Base-by-base conservation (phyloP, 2,113 vertebrate genomes). In the Collichthys lucidus region DNA sequence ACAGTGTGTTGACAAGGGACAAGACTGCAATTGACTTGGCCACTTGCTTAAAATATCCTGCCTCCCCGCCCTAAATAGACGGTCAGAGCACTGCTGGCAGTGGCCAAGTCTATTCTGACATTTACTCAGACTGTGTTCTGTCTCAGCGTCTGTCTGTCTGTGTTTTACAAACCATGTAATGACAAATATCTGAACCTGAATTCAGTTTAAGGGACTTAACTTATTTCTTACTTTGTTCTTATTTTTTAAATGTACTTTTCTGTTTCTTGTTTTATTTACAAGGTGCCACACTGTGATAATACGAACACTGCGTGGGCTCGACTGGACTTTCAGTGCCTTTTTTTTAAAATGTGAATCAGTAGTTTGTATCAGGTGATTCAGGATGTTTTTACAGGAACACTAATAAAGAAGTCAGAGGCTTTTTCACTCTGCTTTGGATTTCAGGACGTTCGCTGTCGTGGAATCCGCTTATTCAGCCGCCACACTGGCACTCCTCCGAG, bases 261-360 rank as follows among this genome's bases (percentile, higher is more conserved):
- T 35, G 31, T 35, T 35, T 35, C 42, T 71, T 57, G 24, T 3
- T 63, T 5, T 5, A 57, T 29, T 19, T n/a, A 29, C 12, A 14
- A 8, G 5, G 24, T 65, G 40, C 42, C 57, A 26, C 56, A 55
- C 52, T 40, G 74, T 64, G 62, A 52, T 1, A 4, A 69, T 0
- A 1, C 1, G 17, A 26, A 47, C 44, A 57, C 40, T 47, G 53
- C 26, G 71, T 42, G 10, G n/a, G 15, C 59, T 79, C 60, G 1
- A 4, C 59, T 31, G 46, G 20, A 47, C 24, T 42, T 22, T 50
- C 20, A 29, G 80, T 78, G 77, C 77, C 77, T 80, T 71, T 52
- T 35, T 71, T 52, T 35, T 31, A 6, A 35, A 83, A 55, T 90
- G 90, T 85, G 82, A 87, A 81, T 56, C 69, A 44, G 16, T 17